Conservation (phyloP, 2,888 invertebrate species). For the Leptopilina syphax region DNA sequence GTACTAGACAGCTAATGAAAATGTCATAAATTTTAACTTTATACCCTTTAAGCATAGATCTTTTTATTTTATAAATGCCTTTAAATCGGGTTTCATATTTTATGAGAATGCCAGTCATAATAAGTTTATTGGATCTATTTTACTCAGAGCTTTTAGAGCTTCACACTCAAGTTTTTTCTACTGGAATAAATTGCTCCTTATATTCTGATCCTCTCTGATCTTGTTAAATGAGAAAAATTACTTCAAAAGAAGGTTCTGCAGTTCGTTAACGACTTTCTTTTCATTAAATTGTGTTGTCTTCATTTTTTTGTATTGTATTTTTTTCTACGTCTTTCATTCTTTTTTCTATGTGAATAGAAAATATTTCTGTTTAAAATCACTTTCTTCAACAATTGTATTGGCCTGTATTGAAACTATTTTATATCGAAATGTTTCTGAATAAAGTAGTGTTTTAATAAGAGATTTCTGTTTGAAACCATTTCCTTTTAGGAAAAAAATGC, state of each 20-base stretch:
- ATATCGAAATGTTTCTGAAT: too few species aligned
- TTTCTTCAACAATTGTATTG: background rate
- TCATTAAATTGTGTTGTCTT: background rate
- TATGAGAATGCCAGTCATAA: constrained; percentile 31
- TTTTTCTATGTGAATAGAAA: background rate
- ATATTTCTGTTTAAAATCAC: background rate
- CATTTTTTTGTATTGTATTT: background rate
- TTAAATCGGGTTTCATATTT: constrained; percentile 1
- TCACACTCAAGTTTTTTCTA: constrained; percentile 13
- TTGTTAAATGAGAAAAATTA: constrained; percentile 14
- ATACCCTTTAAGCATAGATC: background rate
- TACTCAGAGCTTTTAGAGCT: constrained; percentile 19
- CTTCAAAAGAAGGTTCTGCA: background rate
- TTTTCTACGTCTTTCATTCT: too few species aligned
- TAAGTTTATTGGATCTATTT: constrained; percentile 14
- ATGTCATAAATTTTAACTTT: constrained; percentile 26
- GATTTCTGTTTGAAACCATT: background rate
- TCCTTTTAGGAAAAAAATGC: background rate
- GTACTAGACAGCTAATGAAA: constrained; percentile 4
- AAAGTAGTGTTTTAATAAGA: background rate
- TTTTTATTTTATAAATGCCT: constrained; percentile 11
- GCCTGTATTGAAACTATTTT: too few species aligned
- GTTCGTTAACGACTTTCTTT: background rate
- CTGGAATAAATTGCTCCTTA: background rate
- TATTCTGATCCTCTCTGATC: constrained; percentile 2